A percentile compares a stretch with the other conserved stretches of the same genome.
These are phyloP conservation scores for Zosterops lateralis DNA, from an alignment of 2,113 vertebrate species.

Conservation along the genomic window DNA sequence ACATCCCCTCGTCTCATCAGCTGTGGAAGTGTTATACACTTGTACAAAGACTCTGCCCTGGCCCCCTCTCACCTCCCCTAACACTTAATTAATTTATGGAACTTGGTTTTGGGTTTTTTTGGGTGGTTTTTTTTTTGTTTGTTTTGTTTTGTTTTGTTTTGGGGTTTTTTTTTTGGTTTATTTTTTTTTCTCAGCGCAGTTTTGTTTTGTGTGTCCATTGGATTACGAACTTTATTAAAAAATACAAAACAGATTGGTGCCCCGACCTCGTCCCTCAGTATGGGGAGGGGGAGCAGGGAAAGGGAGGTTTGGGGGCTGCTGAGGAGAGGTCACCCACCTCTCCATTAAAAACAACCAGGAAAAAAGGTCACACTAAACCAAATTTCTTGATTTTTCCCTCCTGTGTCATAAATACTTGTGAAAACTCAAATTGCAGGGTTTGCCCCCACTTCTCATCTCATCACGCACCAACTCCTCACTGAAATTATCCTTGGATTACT, in stretches of 20 bases:
- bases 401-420: slow-evolving; percentile 59
- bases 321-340: neutral
- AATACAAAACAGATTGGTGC: slow-evolving; percentile 73
- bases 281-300: neutral
- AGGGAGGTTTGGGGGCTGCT: neutral
- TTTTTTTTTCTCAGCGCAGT: slow-evolving; percentile 69
- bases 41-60: slow-evolving; percentile 56
- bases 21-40: slow-evolving; percentile 71
- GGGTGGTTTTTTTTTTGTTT: neutral
- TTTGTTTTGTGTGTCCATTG: slow-evolving; percentile 86
- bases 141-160: neutral
- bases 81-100: slow-evolving; percentile 85
- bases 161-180: neutral
- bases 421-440: slow-evolving; percentile 45
- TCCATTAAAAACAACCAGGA: neutral
- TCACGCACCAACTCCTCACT: accelerated
- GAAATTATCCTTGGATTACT: neutral
- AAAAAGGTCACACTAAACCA: neutral
- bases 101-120: neutral
- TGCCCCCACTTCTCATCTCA: slow-evolving; percentile 61
- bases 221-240: slow-evolving; percentile 86
- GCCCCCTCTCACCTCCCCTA: slow-evolving; percentile 50
- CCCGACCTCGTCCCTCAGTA: slow-evolving; percentile 33
- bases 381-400: slow-evolving; percentile 55
- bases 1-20: slow-evolving; percentile 45